These are phyloP conservation scores for Sphenopsis melanotis DNA, from an alignment of 2,797 vertebrate genomes.

Conservation along the genomic window DNA sequence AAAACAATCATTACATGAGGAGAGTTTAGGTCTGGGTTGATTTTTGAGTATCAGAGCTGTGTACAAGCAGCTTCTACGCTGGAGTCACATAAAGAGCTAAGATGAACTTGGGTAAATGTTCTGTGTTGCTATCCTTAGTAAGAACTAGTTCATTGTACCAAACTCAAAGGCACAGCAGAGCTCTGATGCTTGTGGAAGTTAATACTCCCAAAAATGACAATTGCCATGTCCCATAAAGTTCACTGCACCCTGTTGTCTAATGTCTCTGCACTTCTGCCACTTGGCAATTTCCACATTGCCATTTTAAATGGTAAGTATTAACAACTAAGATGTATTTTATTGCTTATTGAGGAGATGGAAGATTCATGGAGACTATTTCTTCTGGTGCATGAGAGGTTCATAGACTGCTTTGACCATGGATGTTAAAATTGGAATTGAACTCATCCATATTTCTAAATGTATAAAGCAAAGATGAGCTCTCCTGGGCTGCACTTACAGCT, in stretches of 20 bases:
- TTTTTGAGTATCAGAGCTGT: neutral
- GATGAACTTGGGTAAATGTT: neutral
- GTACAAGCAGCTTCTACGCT: neutral
- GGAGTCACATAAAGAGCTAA: neutral
- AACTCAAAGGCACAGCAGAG: neutral
- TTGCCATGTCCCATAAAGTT: neutral
- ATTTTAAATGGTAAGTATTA: neutral
- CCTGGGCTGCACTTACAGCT: neutral
- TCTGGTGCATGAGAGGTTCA: neutral
- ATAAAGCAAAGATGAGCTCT: neutral
- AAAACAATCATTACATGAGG: neutral
- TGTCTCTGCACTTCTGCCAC: neutral
- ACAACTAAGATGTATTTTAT: neutral
- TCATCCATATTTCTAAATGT: neutral
- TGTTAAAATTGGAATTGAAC: neutral
- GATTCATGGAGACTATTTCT: neutral
- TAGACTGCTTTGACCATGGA: neutral
- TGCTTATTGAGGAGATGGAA: neutral
- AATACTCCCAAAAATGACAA: neutral
- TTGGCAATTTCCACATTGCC: neutral
- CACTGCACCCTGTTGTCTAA: neutral
- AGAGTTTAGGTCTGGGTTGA: neutral
- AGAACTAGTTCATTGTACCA: neutral
- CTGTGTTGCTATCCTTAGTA: neutral
- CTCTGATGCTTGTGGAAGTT: neutral